These are phyloP conservation scores for Chanos chanos DNA, from an alignment of 2,797 vertebrate species.

Conservation along the genomic window DNA sequence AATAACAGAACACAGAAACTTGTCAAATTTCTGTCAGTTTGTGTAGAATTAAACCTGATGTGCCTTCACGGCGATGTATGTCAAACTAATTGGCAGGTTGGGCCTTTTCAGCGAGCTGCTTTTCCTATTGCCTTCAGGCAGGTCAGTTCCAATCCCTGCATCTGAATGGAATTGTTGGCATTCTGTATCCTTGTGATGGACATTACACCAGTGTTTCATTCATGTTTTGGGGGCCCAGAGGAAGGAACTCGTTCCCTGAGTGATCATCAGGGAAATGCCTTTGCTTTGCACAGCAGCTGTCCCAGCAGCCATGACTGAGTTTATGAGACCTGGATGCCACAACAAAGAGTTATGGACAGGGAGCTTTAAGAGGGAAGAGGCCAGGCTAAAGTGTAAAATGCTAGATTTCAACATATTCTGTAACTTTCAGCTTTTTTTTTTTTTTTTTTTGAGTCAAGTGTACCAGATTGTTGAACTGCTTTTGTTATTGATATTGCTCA, in stretches of 20 bases:
- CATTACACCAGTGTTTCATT: constrained; percentile 2
- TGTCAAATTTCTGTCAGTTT: too few relatives aligned
- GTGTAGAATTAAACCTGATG: background rate
- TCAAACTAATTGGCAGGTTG: background rate
- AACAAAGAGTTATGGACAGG: background rate
- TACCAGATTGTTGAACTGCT: constrained; percentile 11
- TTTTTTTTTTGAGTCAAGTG: constrained; percentile 32
- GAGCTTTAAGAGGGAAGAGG: constrained; percentile 9
- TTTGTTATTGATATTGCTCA: constrained; percentile 30
- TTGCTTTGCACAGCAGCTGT: constrained; percentile 28
- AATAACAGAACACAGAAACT: too few relatives aligned
- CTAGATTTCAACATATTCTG: constrained; percentile 7
- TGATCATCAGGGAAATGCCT: constrained; percentile 12
- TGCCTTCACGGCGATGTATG: background rate
- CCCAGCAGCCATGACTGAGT: background rate
- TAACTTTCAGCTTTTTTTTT: constrained; percentile 4
- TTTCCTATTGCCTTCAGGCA: constrained; percentile 6
- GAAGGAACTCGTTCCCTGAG: constrained; percentile 1
- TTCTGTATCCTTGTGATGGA: constrained; percentile 8
- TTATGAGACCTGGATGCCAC: constrained; percentile 18
- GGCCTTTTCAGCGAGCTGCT: constrained; percentile 9
- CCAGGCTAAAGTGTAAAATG: too few relatives aligned
- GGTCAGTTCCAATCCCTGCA: constrained; percentile 12
- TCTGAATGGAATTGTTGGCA: constrained; percentile 29
- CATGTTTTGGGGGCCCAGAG: constrained; percentile 13